Evolutionary conservation across 2,113 vertebrate genomes (phyloP).

Genomic region (Oreochromis tanganicae): DNA sequence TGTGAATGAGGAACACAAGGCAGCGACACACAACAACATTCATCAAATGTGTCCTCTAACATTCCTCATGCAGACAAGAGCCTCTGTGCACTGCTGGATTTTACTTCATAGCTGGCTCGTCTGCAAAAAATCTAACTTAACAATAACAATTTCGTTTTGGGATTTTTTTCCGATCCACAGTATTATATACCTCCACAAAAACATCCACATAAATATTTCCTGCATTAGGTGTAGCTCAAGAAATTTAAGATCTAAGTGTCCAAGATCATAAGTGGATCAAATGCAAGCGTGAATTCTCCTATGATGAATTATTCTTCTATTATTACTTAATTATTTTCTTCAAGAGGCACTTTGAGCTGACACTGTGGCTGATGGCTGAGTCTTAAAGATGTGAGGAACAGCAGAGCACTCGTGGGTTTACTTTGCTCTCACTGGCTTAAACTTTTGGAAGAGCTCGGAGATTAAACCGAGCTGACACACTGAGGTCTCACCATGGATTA

Average conservation of each 20-base stretch:
- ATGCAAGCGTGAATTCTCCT: background rate
- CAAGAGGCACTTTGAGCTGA: background rate
- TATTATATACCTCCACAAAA: background rate
- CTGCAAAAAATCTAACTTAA: background rate
- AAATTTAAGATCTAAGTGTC: background rate
- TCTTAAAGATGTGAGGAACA: slow-evolving; percentile 6
- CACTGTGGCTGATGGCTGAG: background rate
- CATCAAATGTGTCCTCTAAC: background rate
- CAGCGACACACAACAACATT: background rate
- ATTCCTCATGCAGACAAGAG: background rate
- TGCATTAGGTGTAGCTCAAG: background rate
- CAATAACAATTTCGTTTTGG: background rate
- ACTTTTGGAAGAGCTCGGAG: background rate
- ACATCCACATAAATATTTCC: background rate
- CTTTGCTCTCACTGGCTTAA: slow-evolving; percentile 4
- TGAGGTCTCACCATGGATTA: slow-evolving; percentile 21
- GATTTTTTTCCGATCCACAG: background rate
- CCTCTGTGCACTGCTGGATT: background rate
- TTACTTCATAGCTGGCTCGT: background rate
- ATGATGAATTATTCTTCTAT: background rate
- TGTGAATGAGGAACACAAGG: background rate
- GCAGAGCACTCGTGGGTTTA: background rate
- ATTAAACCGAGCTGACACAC: slow-evolving; percentile 27
- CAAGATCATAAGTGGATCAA: background rate
- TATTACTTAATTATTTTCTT: background rate